Base-by-base conservation (phyloP, 2,888 invertebrate genomes). In the Tenthredo amoena region DNA sequence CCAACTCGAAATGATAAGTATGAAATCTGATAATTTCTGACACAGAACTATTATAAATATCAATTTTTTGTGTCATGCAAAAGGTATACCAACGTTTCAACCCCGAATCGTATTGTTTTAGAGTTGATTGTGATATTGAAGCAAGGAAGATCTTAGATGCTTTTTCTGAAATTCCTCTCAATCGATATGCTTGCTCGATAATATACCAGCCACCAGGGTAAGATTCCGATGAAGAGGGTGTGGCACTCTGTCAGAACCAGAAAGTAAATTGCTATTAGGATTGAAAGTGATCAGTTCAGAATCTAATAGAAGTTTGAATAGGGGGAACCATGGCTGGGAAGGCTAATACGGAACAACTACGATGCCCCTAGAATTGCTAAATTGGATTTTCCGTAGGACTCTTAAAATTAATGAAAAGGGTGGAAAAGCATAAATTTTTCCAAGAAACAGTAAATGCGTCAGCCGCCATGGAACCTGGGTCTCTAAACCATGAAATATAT, bases 261-360 rank as follows among this genome's bases (percentile, higher is more conserved):
- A 7, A 21, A 82, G 62, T 26, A 82, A 21, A 65, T 82, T 65
- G 26, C 10, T 31, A 37, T 87, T 68, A 2, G 87, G 86, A 37
- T 87, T 84, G 21, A 87, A 87, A 81, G 81, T 72, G 18, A 88
- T 77, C 5, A 86, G 85, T 79, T 85, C 82, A 21, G 83, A 62
- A 26, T 85, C 86, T 1, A 86, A 72, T 77, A 86, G 71, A 10
- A 37, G 76, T 18, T 18, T 84, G 72, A 86, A 88, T 18, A 87
- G 55, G 1, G 88, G 88, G 34, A 86, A 89, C 86, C 87, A 85
- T 18, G 84, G 82, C 21, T 88, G 87, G 12, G 86, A 68, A 18
- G 88, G 87, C 88, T 88, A 88, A 7, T 81, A 50, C 0, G 88
- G 88, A 6, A 89, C 87, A 15, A 88, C 82, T 12, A 88, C 9